Evolutionary conservation across 2,797 vertebrate genomes (phyloP), one percentile per base, ranked within the genome.

Genomic region (Adelosebastes latens): DNA sequence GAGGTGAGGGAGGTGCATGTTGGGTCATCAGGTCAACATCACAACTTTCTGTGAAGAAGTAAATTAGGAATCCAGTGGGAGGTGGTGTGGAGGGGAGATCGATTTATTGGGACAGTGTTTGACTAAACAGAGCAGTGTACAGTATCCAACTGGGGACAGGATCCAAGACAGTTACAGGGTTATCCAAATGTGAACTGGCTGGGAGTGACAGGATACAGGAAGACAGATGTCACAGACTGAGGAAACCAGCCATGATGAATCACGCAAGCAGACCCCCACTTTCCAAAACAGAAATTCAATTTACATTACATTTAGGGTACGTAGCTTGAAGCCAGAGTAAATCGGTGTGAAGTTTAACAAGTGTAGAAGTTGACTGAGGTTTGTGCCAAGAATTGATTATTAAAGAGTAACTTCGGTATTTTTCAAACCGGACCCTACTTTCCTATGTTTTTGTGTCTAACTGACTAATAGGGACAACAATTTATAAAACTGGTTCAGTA

Each of bases 121-220:
- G 68, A 86, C 64, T 65, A 49, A 83, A 85, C 80, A 69, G 55
- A 73, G 65, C 13, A 1, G 56, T 77, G 52, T 42, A n/a, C 22
- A 49, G 14, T 67, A 65, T 83, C 68, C 42, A 72, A 82, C 66
- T 52, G 61, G 18, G 36, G 81, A 77, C 63, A 75, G 58, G 58
- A 78, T 86, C 81, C 64, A 27, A 77, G 71, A 72, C 72, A 32
- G 55, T 62, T 62, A 29, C 76, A 71, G 25, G 60, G 63, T 81
- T 68, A 62, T 88, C 63, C 77, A 77, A 76, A 86, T 72, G 80
- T 88, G 81, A 82, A 80, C 22, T 71, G 80, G 32, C 52, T 75
- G 76, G 79, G 70, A 92, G 75, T 89, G 92, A 86, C 89, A 92
- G 92, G 91, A 94, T 93, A 86, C 93, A 92, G 90, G 90, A 93